A percentile compares a stretch with the other conserved stretches of the same genome.
Evolutionary conservation across 1,140 invertebrate species (phyloP).

Genomic region (Ceratina australensis): DNA sequence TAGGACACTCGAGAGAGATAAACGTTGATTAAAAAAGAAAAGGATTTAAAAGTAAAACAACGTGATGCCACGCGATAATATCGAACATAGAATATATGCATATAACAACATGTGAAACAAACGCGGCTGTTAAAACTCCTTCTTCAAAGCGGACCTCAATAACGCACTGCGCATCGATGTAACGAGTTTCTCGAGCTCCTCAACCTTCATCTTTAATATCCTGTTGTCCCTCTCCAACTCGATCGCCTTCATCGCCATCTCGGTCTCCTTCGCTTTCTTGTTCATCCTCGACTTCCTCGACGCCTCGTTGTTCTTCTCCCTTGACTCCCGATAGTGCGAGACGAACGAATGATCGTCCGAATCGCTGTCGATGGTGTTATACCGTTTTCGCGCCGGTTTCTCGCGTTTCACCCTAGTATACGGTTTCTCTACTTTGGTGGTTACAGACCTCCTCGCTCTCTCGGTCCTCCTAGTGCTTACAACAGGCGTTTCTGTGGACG

Average conservation of each 20-base stretch:
- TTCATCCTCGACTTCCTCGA: constrained; percentile 86
- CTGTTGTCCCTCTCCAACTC: constrained; percentile 77
- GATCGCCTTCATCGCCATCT: constrained; percentile 71
- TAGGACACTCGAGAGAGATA: background rate
- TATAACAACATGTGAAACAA: constrained; percentile 1
- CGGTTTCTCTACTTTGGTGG: constrained; percentile 13
- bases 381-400: constrained; percentile 27
- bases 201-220: constrained; percentile 77
- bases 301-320: constrained; percentile 89
- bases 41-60: constrained; percentile 4
- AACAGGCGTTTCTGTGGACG: constrained; percentile 30
- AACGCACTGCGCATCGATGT: constrained; percentile 76
- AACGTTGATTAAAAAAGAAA: constrained; percentile 1
- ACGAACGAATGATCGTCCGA: constrained; percentile 64
- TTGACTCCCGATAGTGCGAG: constrained; percentile 82
- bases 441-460: constrained; percentile 2
- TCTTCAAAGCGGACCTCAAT: constrained; percentile 73
- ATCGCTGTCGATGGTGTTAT: constrained; percentile 57
- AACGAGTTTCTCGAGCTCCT: constrained; percentile 79
- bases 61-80: background rate
- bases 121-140: constrained; percentile 57
- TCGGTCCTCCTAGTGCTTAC: constrained; percentile 38
- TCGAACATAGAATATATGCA: background rate
- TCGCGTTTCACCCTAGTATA: constrained; percentile 6
- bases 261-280: constrained; percentile 84